phyloP scores from a whole-genome alignment of 2,113 vertebrate species.

The Onychorhynchus coronatus region DNA sequence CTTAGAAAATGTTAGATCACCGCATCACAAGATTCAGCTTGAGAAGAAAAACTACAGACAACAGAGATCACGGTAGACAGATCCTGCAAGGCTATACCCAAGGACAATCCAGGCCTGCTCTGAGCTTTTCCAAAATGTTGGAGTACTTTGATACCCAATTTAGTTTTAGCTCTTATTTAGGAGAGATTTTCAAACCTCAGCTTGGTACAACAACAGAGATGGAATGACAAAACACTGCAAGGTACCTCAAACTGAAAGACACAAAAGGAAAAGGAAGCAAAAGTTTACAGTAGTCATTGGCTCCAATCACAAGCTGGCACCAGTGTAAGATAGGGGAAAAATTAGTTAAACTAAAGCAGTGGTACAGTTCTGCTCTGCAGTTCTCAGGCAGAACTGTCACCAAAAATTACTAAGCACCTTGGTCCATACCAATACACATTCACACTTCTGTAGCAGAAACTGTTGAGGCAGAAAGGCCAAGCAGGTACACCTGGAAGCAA shows the following conservation, averaged over 20 bases:
- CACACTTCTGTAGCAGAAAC: background rate
- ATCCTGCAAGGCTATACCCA: background rate
- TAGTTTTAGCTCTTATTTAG: background rate
- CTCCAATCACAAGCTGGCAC: background rate
- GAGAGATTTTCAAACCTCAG: background rate
- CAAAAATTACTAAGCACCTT: background rate
- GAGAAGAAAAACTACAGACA: background rate
- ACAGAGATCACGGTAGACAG: background rate
- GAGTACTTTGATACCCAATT: background rate
- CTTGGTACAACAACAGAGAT: background rate
- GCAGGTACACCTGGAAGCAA: background rate
- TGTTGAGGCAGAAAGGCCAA: background rate
- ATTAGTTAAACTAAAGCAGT: background rate
- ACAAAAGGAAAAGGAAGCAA: background rate
- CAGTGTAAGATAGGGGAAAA: background rate
- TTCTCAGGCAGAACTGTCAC: background rate
- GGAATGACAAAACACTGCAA: background rate
- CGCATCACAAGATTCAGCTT: background rate
- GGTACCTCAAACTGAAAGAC: background rate
- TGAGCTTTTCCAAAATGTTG: background rate
- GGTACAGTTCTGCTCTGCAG: background rate
- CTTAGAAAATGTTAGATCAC: background rate
- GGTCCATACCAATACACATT: background rate
- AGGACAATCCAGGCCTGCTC: background rate
- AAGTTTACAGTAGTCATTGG: background rate